These are phyloP conservation scores for Merodon equestris DNA, from an alignment of 2,888 invertebrate genomes.

Conservation along the genomic window DNA sequence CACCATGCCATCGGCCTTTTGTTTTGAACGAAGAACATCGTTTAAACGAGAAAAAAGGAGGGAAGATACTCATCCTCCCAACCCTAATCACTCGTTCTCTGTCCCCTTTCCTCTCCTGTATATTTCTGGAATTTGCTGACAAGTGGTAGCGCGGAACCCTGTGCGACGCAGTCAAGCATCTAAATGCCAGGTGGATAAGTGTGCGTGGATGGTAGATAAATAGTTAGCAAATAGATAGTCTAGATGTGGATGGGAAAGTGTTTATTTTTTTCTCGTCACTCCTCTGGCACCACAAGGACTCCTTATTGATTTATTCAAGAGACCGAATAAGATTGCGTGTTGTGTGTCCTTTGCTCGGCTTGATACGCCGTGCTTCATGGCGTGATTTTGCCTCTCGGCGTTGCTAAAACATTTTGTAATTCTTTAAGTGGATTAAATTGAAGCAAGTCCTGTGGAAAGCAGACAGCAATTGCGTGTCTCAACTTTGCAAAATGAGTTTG, in stretches of 20 bases:
- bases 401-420: slow-evolving; percentile 52
- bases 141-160: no score
- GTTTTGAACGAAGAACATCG: slow-evolving; percentile 36
- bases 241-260: no score
- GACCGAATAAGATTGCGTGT: slow-evolving; percentile 33
- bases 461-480: slow-evolving; percentile 61
- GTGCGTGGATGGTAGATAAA: slow-evolving; percentile 47
- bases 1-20: slow-evolving; percentile 20
- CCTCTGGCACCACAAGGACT: slow-evolving; percentile 34
- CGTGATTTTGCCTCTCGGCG: background rate
- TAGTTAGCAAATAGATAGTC: slow-evolving; percentile 49
- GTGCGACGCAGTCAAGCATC: background rate
- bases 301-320: slow-evolving; percentile 42
- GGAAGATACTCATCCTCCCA: slow-evolving; percentile 19
- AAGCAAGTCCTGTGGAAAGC: slow-evolving; percentile 57
- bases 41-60: background rate
- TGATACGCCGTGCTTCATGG: slow-evolving; percentile 1
- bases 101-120: background rate
- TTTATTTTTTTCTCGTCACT: slow-evolving; percentile 3
- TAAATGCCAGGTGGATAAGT: slow-evolving; percentile 63
- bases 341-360: slow-evolving; percentile 7
- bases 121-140: no score
- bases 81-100: slow-evolving; percentile 42
- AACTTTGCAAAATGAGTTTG: slow-evolving; percentile 59
- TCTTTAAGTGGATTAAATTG: slow-evolving; percentile 68